Base-by-base conservation (phyloP, 2,113 vertebrate species). In the Salvator merianae region DNA sequence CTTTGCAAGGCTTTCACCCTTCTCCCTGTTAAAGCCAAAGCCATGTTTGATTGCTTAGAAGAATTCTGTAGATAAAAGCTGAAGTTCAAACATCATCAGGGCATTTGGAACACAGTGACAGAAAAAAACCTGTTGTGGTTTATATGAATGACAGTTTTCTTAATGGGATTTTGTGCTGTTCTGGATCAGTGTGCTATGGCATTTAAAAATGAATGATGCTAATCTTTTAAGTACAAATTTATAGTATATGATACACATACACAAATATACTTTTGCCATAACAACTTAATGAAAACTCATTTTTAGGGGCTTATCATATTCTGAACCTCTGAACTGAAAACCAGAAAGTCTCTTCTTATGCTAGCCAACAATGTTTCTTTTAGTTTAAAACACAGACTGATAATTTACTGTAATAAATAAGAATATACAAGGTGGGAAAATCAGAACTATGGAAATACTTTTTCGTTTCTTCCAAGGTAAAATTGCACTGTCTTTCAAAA, bases 231-330 rank as follows among this genome's bases (percentile, higher is more conserved):
- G 50, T 65, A 24, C 12, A 85, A 53, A 30, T 5, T 84, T 87
- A 22, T 72, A 7, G 72, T 86, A 65, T 26, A 70, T 59, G 55
- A 59, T 59, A 16, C 55, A 59, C 86, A 1, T 85, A 30, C 36
- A 68, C 4, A 79, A 73, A 74, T 5, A 22, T 34, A 40, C 74
- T 63, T 24, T 88, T 91, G 16, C 66, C 30, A 28, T 88, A 91
- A 88, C 76, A 84, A 82, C 59, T 88, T 90, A 66, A 53, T 85
- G n/a, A 40, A 88, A 65, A 70, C 86, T 83, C 77, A 53, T 53
- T 3, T 10, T 22, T 30, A 26, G 63, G 59, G n/a, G 10, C 88
- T 69, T 0, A 2, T 43, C 76, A 79, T 88, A 89, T 90, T 89
- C 88, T 89, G 55, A 92, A 72, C n/a, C 84, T 79, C 34, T 0